Percentiles rank a stretch among this genome's conserved stretches.
phyloP scores from a whole-genome alignment of 2,113 vertebrate species.

The Onychostoma macrolepis region DNA sequence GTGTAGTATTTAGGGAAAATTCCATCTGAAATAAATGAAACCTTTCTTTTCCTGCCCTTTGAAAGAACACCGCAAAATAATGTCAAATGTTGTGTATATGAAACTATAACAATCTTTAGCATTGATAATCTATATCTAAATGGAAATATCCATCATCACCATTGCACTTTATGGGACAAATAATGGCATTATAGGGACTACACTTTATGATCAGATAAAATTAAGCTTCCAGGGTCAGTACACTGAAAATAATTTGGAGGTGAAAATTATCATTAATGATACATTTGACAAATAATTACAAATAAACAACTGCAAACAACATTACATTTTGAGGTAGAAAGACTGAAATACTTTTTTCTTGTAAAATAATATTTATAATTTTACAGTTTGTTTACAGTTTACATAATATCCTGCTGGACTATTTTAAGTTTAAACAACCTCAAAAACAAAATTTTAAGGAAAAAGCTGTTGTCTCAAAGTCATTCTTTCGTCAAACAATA shows the following conservation, averaged over 20 bases:
- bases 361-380: too few species aligned
- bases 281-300: too few species aligned
- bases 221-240: background rate
- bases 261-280: too few species aligned
- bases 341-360: background rate
- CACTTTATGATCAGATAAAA: background rate
- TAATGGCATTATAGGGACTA: background rate
- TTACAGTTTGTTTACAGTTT: background rate
- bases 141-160: background rate
- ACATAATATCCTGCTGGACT: background rate
- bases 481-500: background rate
- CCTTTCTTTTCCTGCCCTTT: background rate
- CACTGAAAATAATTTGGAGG: too few species aligned
- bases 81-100: background rate
- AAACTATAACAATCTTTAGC: background rate
- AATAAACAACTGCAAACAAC: too few species aligned
- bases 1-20: background rate
- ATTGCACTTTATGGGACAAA: background rate
- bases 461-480: background rate
- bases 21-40: background rate
- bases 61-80: background rate
- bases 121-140: background rate
- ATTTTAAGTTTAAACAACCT: background rate
- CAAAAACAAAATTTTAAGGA: background rate
- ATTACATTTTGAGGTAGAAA: background rate